phyloP scores from a whole-genome alignment of 1,140 invertebrate genomes.

The Limonius californicus region DNA sequence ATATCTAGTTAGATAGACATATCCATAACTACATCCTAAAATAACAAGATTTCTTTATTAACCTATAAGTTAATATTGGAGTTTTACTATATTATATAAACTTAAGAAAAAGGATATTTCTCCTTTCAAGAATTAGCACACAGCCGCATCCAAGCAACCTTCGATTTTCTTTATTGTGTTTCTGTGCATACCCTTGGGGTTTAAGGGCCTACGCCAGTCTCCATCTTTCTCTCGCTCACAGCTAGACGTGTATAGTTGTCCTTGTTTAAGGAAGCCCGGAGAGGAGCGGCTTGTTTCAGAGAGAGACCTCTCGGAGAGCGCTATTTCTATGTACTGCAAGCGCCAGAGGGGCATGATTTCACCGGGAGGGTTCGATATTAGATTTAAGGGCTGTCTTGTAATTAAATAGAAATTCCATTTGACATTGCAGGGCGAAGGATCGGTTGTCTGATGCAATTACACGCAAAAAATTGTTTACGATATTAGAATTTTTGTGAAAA shows the following conservation, averaged over 20 bases:
- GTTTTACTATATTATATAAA: too few relatives aligned
- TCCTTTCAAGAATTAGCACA: neutral
- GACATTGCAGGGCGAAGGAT: too few relatives aligned
- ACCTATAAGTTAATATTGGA: too few relatives aligned
- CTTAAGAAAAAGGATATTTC: too few relatives aligned
- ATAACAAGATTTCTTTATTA: too few relatives aligned
- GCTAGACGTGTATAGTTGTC: neutral
- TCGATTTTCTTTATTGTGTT: conserved; percentile 10
- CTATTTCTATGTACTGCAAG: neutral
- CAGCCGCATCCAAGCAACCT: neutral
- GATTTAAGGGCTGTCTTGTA: conserved; percentile 1
- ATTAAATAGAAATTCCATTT: conserved; percentile 8
- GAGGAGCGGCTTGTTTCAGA: neutral
- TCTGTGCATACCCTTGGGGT: neutral
- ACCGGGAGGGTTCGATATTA: conserved; percentile 4
- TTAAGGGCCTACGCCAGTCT: neutral
- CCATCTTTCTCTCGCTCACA: neutral
- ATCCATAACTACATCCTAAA: too few relatives aligned
- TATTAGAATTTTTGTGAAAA: too few relatives aligned
- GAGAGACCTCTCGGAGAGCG: neutral
- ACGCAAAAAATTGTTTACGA: too few relatives aligned
- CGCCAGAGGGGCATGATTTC: neutral
- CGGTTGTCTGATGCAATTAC: too few relatives aligned
- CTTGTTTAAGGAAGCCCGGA: neutral
- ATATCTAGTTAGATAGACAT: too few relatives aligned